Conservation (phyloP, 1,140 invertebrate genomes). For the Eumaeus atala region DNA sequence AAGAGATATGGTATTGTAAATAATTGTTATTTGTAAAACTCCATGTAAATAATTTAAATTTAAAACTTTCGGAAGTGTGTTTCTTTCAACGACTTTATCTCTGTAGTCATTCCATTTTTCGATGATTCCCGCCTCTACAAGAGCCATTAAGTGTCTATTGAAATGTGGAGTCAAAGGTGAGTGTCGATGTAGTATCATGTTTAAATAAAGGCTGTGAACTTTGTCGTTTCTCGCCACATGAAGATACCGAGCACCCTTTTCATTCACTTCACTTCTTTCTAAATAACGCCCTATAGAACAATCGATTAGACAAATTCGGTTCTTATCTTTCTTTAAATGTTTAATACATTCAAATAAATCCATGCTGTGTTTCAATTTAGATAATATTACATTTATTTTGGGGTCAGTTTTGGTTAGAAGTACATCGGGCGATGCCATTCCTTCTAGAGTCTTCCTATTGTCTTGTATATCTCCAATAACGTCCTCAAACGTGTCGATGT, state of each 20-base stretch:
- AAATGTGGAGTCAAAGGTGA: not conserved
- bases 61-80: not conserved
- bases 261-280: conserved; percentile 49
- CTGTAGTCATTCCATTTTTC: not conserved
- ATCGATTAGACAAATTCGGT: conserved; percentile 60
- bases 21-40: not conserved
- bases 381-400: conserved; percentile 45
- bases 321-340: conserved; percentile 44
- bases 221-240: conserved; percentile 54
- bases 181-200: conserved; percentile 9
- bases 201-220: conserved; percentile 61
- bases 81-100: not conserved
- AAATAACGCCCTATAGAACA: conserved; percentile 55
- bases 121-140: not conserved
- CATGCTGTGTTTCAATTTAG: conserved; percentile 38
- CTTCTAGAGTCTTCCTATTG: conserved; percentile 37
- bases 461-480: conserved; percentile 50
- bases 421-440: conserved; percentile 59
- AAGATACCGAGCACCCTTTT: conserved; percentile 56
- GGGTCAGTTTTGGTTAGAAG: conserved; percentile 52
- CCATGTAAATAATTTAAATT: not conserved
- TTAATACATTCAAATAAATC: conserved; percentile 51
- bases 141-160: conserved; percentile 1
- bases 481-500: conserved; percentile 63
- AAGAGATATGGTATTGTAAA: not conserved